These are phyloP conservation scores for Aspidapion aeneum DNA, from an alignment of 2,888 invertebrate species.

Conservation along the genomic window DNA sequence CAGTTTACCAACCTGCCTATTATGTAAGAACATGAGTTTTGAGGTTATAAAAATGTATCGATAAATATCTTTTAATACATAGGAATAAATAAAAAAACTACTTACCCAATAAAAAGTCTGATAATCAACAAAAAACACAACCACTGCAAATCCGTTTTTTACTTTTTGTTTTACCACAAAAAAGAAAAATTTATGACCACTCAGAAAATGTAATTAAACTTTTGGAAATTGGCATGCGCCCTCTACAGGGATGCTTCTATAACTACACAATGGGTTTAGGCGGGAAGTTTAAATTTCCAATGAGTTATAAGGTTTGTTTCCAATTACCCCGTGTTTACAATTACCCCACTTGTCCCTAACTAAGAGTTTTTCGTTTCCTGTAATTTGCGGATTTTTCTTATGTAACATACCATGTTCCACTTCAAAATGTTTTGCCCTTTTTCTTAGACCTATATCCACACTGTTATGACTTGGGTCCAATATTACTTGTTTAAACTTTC, in stretches of 20 bases:
- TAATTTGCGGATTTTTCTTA: no score
- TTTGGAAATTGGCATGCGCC: background rate
- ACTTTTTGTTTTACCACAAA: background rate
- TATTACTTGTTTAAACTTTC: no score
- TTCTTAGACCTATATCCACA: no score
- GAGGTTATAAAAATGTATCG: background rate
- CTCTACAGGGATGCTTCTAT: background rate
- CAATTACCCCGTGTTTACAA: slow-evolving; percentile 4
- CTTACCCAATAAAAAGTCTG: background rate
- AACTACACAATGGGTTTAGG: background rate
- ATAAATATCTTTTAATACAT: background rate
- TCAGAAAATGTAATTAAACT: background rate
- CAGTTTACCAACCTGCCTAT: background rate
- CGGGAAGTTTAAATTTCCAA: background rate
- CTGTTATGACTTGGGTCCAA: no score
- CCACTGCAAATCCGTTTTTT: background rate
- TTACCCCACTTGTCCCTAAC: slow-evolving; percentile 1
- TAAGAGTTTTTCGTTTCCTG: no score
- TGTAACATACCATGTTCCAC: no score
- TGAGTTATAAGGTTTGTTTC: background rate
- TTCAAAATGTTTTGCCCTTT: no score
- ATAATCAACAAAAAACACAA: background rate
- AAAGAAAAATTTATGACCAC: background rate
- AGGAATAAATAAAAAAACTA: background rate
- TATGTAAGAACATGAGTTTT: background rate